Evolutionary conservation across 1,140 invertebrate genomes (phyloP), one percentile per base, ranked within the genome.

Genomic region (Cyphomyrmex costatus): DNA sequence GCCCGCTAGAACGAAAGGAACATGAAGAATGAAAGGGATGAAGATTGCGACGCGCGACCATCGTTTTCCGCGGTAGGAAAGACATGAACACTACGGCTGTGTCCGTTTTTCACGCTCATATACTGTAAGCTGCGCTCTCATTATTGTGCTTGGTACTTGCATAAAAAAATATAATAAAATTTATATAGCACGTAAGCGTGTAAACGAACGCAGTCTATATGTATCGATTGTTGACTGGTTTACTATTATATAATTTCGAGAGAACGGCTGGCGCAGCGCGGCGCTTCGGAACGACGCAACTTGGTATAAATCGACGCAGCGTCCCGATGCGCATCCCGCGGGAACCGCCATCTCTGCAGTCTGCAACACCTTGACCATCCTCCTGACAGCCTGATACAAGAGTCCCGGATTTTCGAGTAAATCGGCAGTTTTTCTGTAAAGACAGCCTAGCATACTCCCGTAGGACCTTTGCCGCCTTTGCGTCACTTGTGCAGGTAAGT

Each of bases 341-440:
- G 80, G 86, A 87, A 60, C 10, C 27, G 14, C n/a, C n/a, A 5
- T 46, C 33, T 30, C 65, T 16, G 24, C 33, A n/a, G 53, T 51
- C 19, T 10, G 14, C 83, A 68, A 33, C 73, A 92, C 89, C 65
- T 60, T 61, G 73, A 86, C 42, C 61, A 30, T 42, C 46, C 80
- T 93, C 71, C 91, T 94, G 88, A 8, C 83, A 51, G 74, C 93
- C 93, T 92, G 92, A 60, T 94, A 93, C 88, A 77, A 53, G 82
- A 91, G 90, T 91, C 93, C 92, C 92, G 90, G 92, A 92, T 93
- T 94, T 93, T 93, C 92, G 93, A 92, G 91, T 89, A 92, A 93
- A 93, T 93, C 88, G 90, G 61, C 90, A 93, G 90, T 93, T 93
- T 94, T 94, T 93, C 92, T 94, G 86, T 73, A 88, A 74, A 76